These are phyloP conservation scores for Timema cristinae DNA, from an alignment of 2,888 invertebrate species.

Conservation along the genomic window DNA sequence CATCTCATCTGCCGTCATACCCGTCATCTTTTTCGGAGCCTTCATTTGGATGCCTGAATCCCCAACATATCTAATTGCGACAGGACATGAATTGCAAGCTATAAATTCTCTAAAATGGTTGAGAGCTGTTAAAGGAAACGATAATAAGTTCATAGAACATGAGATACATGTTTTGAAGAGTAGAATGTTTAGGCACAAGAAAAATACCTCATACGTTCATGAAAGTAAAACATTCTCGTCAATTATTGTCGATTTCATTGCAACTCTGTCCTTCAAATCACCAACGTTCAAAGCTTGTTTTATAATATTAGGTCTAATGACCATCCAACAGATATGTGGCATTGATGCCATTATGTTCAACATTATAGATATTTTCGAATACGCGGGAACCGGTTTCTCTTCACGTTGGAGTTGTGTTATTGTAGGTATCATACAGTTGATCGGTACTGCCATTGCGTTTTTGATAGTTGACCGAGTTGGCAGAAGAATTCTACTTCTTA, in stretches of 20 bases:
- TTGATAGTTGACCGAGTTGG: slow-evolving; percentile 74
- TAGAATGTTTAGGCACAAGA: no score
- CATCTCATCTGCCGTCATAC: slow-evolving; percentile 60
- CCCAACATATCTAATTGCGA: slow-evolving; percentile 61
- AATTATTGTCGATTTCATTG: no score
- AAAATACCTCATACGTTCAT: no score
- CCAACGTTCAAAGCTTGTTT: slow-evolving; percentile 73
- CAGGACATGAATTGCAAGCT: no score
- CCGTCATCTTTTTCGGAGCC: slow-evolving; percentile 55
- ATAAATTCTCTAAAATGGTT: no score
- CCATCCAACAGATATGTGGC: slow-evolving; percentile 80
- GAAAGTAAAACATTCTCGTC: no score
- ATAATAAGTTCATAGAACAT: no score
- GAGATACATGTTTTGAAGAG: no score
- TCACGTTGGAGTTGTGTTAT: slow-evolving; percentile 50
- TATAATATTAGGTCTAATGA: slow-evolving; percentile 66
- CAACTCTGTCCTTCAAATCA: slow-evolving; percentile 59
- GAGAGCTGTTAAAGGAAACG: no score
- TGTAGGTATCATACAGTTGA: slow-evolving; percentile 67
- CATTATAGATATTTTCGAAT: slow-evolving; percentile 59
- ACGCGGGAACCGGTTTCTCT: slow-evolving; percentile 29
- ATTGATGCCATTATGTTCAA: slow-evolving; percentile 80
- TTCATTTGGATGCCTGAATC: slow-evolving; percentile 78
- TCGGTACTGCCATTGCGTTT: slow-evolving; percentile 66
- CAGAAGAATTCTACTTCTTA: slow-evolving; percentile 64